These are phyloP conservation scores for Aphidius colemani DNA, from an alignment of 2,888 invertebrate species.

Conservation along the genomic window DNA sequence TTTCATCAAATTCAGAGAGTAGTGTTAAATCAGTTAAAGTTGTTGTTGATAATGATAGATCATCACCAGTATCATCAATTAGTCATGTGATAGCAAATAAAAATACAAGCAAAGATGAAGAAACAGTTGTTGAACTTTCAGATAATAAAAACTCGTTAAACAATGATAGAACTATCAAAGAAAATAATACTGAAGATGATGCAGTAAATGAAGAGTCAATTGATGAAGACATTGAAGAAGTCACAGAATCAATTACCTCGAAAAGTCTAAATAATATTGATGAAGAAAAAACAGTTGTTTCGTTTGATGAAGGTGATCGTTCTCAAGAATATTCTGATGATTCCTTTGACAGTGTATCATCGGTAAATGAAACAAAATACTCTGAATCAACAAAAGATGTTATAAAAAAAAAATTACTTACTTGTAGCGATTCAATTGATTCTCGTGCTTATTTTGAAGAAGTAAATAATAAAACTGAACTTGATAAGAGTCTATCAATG, in stretches of 20 bases:
- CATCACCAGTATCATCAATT: background rate
- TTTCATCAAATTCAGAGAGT: conserved; percentile 21
- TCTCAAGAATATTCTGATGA: conserved; percentile 29
- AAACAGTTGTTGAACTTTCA: too few species aligned
- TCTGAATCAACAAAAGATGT: conserved; percentile 3
- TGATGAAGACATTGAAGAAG: conserved; percentile 23
- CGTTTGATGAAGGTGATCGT: background rate
- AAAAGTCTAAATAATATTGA: background rate
- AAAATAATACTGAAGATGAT: conserved; percentile 2
- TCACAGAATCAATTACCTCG: background rate
- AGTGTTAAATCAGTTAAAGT: background rate
- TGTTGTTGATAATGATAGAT: background rate
- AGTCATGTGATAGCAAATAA: background rate
- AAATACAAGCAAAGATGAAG: background rate
- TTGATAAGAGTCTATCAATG: too few species aligned
- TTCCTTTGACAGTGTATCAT: conserved; percentile 30
- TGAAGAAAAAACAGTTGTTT: too few species aligned
- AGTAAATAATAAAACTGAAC: too few species aligned
- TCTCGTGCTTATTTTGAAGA: too few species aligned
- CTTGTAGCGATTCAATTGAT: background rate
- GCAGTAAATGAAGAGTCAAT: conserved; percentile 27
- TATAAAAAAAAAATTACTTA: background rate
- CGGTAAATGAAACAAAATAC: conserved; percentile 5
- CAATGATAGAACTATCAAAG: conserved; percentile 1
- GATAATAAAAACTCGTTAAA: conserved; percentile 1